These are phyloP conservation scores for Platysteira castanea DNA, from an alignment of 2,113 vertebrate species.

Conservation along the genomic window DNA sequence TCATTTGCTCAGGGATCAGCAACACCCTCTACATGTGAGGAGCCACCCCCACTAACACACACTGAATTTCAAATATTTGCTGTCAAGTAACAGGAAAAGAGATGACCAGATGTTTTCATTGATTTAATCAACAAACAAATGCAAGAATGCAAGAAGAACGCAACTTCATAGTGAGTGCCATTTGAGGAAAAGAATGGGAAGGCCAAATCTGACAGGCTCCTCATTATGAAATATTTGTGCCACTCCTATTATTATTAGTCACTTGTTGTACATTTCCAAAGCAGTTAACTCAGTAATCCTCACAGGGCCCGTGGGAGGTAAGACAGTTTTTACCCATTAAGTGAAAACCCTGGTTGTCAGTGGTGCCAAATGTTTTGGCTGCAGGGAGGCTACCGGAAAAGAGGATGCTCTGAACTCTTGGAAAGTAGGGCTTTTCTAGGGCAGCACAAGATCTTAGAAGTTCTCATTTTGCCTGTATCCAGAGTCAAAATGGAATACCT, in stretches of 20 bases:
- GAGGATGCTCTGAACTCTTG: background rate
- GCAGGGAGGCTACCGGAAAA: background rate
- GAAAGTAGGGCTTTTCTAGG: background rate
- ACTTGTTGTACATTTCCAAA: background rate
- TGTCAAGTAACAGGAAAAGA: background rate
- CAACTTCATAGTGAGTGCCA: background rate
- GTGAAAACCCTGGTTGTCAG: background rate
- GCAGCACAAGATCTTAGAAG: background rate
- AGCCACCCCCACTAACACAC: background rate
- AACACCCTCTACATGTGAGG: background rate
- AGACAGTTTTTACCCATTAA: background rate
- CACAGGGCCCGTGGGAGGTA: background rate
- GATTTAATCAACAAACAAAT: background rate
- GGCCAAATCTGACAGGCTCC: background rate
- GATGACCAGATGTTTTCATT: background rate
- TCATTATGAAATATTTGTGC: conserved; percentile 1
- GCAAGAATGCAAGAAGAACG: background rate
- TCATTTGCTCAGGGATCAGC: background rate
- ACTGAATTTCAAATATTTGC: background rate
- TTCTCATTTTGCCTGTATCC: background rate
- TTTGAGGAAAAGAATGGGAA: background rate
- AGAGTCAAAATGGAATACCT: background rate
- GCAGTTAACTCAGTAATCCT: background rate
- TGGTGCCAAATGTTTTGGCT: background rate
- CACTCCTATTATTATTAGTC: conserved; percentile 11